Evolutionary conservation across 1,140 invertebrate genomes (phyloP).

Genomic region (Arctopsyche grandis): DNA sequence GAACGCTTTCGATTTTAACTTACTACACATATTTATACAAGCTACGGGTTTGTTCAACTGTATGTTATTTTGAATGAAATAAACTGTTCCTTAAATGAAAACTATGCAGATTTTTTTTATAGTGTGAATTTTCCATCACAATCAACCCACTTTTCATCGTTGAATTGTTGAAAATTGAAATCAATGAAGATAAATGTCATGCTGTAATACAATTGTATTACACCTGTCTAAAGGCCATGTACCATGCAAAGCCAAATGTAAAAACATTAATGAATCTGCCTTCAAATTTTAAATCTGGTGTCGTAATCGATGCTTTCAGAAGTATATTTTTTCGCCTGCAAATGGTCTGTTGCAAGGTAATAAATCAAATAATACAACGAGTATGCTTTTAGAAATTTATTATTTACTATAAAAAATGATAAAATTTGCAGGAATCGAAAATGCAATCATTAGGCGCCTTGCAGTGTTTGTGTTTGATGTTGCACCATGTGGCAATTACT

Average conservation of each 20-base stretch:
- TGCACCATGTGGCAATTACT: slow-evolving; percentile 20
- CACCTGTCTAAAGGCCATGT: slow-evolving; percentile 34
- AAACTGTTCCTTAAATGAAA: too few relatives aligned
- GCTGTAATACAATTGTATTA: slow-evolving; percentile 46
- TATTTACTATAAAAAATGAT: background rate
- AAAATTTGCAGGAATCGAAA: slow-evolving; percentile 43
- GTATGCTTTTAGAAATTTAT: background rate
- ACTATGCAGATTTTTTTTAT: too few relatives aligned
- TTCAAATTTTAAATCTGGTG: background rate
- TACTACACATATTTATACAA: slow-evolving; percentile 42
- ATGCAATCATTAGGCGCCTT: slow-evolving; percentile 39
- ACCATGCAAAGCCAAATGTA: slow-evolving; percentile 17
- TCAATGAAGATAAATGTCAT: slow-evolving; percentile 40
- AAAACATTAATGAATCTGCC: slow-evolving; percentile 20
- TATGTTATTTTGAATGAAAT: background rate
- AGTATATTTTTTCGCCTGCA: slow-evolving; percentile 50
- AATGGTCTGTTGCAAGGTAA: slow-evolving; percentile 52
- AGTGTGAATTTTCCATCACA: slow-evolving; percentile 40
- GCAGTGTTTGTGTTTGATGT: slow-evolving; percentile 50
- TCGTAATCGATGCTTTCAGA: slow-evolving; percentile 20
- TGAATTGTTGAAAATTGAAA: slow-evolving; percentile 41
- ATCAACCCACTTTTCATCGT: slow-evolving; percentile 42
- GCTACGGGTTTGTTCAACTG: slow-evolving; percentile 33
- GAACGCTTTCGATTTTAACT: slow-evolving; percentile 39
- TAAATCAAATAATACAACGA: background rate